These are phyloP conservation scores for Diadema setosum DNA, from an alignment of 35 echinoderm and acorn worm genomes.

Conservation along the genomic window DNA sequence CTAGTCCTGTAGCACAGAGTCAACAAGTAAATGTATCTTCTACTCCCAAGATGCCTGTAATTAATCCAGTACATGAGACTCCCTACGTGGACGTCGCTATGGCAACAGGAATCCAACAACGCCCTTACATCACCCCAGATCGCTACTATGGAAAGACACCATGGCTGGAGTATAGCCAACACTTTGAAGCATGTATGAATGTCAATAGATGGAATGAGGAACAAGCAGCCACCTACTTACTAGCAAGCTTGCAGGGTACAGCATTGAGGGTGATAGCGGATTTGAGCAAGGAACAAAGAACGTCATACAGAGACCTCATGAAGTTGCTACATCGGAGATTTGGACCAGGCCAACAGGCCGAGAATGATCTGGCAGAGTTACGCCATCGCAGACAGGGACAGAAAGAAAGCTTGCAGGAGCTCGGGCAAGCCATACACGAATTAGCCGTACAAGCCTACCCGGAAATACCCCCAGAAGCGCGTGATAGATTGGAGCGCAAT, in stretches of 20 bases:
- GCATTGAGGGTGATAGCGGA: background rate
- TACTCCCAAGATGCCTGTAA: background rate
- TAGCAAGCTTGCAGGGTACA: background rate
- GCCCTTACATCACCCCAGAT: background rate
- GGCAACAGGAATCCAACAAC: background rate
- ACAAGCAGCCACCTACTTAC: background rate
- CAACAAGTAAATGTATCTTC: background rate
- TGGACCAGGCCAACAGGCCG: slow-evolving; percentile 15
- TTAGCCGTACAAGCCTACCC: background rate
- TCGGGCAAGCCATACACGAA: background rate
- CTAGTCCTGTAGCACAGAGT: background rate
- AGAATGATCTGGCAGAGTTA: slow-evolving; percentile 21
- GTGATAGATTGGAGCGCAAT: background rate
- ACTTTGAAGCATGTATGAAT: background rate
- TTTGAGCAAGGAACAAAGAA: background rate
- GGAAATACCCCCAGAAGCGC: background rate
- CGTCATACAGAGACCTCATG: background rate
- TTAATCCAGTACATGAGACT: background rate
- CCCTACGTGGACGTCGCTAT: background rate
- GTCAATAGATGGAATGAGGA: background rate
- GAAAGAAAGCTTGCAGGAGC: background rate
- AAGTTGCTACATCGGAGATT: background rate
- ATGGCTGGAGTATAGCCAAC: background rate
- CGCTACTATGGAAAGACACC: background rate
- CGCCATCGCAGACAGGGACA: too few species aligned